A percentile compares a stretch with the other conserved stretches of the same genome.
Evolutionary conservation across 2,113 vertebrate species (phyloP).

Genomic region (Trogon melanurus): DNA sequence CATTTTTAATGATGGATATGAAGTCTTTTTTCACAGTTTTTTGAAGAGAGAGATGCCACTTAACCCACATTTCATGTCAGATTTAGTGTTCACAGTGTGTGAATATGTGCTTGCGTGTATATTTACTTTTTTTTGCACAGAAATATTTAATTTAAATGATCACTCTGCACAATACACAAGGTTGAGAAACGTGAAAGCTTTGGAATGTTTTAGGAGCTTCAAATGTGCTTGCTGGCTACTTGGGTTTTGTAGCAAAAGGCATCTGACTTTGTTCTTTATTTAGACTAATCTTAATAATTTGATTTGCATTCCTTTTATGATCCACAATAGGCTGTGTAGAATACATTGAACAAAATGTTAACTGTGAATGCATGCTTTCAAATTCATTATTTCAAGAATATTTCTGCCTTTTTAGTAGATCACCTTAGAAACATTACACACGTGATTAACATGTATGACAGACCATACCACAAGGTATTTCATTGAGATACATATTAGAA

Average conservation of each 20-base stretch:
- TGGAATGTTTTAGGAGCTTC: neutral
- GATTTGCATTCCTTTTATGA: neutral
- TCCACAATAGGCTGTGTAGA: neutral
- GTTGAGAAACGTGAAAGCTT: neutral
- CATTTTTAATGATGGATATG: neutral
- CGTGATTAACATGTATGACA: neutral
- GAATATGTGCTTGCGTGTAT: neutral
- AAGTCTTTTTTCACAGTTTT: neutral
- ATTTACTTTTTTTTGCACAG: neutral
- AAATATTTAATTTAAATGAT: neutral
- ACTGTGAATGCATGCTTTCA: neutral
- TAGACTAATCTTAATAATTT: neutral
- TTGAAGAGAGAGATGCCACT: neutral
- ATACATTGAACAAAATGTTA: neutral
- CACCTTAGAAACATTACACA: neutral
- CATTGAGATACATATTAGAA: neutral
- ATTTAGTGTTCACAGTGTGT: neutral
- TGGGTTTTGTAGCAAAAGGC: neutral
- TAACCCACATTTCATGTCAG: neutral
- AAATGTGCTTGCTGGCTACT: neutral
- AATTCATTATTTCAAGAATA: neutral
- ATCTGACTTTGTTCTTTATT: neutral
- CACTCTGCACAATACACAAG: neutral
- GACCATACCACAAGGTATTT: neutral
- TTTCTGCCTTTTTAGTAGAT: neutral